Base-by-base conservation (phyloP, 1,140 invertebrate genomes). In the Polyergus mexicanus region DNA sequence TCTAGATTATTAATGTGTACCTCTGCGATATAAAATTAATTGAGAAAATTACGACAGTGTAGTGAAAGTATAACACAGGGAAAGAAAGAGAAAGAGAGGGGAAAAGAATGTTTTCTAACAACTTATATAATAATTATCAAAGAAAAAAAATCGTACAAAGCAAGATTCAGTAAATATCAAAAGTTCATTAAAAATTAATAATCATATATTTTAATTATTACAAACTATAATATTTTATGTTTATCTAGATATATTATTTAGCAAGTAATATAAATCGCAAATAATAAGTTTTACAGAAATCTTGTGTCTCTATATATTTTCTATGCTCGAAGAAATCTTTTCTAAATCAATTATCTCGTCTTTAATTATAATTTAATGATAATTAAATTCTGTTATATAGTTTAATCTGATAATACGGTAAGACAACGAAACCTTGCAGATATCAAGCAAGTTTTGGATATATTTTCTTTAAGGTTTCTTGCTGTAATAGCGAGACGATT, bases 401-500 rank as follows among this genome's bases (percentile, higher is more conserved):
- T 72, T 83, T 56, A 71, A 71, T 47, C 22, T 16, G 25, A 22
- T 60, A 81, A 71, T 41, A 19, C n/a, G 7, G 11, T 35, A 44
- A 81, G 28, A 62, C 54, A 81, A 80, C 51, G 38, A 71, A 72
- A 83, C 13, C 56, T 83, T 44, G 28, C 19, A 58, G 13, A 72
- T n/a, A 58, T 74, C 54, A 72, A 60, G 19, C 19, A 63, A 74
- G 56, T 72, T 83, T 60, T 44, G 60, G 56, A 44, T n/a, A 83
- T 83, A 71, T 72, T 72, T 51, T 19, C 47, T 58, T 69, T 22
- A 60, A 19, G n/a, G 3, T 72, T 83, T 72, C 78, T 72, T 62
- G 10, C 47, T 22, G 41, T 80, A 81, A 75, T 88, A 81, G 62
- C 51, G 54, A 32, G 58, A 63, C 71, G 78, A 89, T 88, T 78